phyloP scores from a whole-genome alignment of 1,140 invertebrate species.

The Drosophila bipectinata region DNA sequence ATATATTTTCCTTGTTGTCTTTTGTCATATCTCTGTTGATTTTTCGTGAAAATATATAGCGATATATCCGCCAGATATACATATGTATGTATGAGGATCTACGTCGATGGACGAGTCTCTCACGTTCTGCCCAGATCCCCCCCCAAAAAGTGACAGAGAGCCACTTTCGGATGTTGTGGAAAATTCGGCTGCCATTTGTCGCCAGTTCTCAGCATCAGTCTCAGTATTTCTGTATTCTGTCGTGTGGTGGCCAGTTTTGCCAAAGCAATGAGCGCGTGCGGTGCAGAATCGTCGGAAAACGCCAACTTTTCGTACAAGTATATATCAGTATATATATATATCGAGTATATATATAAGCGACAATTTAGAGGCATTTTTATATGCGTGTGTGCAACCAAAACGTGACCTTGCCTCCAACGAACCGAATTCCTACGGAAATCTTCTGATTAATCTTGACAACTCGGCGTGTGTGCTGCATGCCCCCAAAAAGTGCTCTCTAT shows the following conservation, averaged over 20 bases:
- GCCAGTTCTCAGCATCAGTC: slow-evolving; percentile 19
- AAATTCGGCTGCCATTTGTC: slow-evolving; percentile 65
- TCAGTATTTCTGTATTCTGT: slow-evolving; percentile 39
- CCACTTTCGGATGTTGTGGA: slow-evolving; percentile 12
- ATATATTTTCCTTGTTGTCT: slow-evolving; percentile 15
- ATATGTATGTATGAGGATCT: neutral
- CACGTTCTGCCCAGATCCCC: too few relatives aligned
- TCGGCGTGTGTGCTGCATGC: slow-evolving; percentile 1
- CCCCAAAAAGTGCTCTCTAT: slow-evolving; percentile 2
- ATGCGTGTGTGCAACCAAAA: slow-evolving; percentile 41
- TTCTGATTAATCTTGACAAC: slow-evolving; percentile 33
- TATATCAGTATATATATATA: slow-evolving; percentile 33
- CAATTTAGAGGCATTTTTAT: slow-evolving; percentile 18
- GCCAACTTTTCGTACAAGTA: slow-evolving; percentile 61
- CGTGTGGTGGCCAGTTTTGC: slow-evolving; percentile 64
- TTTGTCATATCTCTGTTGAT: slow-evolving; percentile 56
- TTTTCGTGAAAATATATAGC: slow-evolving; percentile 63
- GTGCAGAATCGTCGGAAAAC: slow-evolving; percentile 63
- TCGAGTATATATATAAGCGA: slow-evolving; percentile 13
- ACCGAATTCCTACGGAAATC: slow-evolving; percentile 25
- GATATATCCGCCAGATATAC: slow-evolving; percentile 50
- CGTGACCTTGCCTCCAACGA: slow-evolving; percentile 42
- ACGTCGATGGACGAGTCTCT: too few relatives aligned
- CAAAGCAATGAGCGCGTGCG: slow-evolving; percentile 78
- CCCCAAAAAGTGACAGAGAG: too few relatives aligned